Base-by-base conservation (phyloP, 2,888 invertebrate species). In the Petrophora chlorosata region DNA sequence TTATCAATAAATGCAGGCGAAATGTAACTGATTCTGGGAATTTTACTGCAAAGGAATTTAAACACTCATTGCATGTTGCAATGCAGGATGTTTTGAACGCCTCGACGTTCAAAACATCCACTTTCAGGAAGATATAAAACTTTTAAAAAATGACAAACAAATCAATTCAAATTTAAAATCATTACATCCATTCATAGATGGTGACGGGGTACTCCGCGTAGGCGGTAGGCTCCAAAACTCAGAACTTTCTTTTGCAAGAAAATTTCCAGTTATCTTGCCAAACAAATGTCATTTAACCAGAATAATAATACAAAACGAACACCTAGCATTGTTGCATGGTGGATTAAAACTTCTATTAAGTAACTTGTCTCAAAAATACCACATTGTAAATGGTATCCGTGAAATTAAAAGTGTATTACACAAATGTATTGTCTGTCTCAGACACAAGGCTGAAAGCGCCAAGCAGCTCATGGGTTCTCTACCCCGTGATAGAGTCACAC, bases 381-480 rank as follows among this genome's bases (percentile, higher is more conserved):
- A 8, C 2, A 3, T 23, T 5, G 10, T 52, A 14, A 29, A 46
- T 25, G 51, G 39, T 8, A 32, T 44, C 2, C 41, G 53, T 15
- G 25, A 44, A 26, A 23, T 56, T 10, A 53, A 53, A 29, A 50
- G 46, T 13, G 19, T 52, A 8, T 30, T 46, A 23, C 23, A 23
- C 8, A 23, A 23, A 23, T 23, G 23, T 23, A 8, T 23, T 8
- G 5, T 5, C 5, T 23, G 23, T 23, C 2, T 23, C 8, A 23
- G 8, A 23, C 8, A 5, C 4, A 23, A 23, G n/a, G 23, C 23
- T 5, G 23, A 23, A 3, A 2, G 5, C 2, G 23, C 23, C 4
- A 8, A 3, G 2, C 23, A 23, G 34, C 28, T 55, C 1, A 56
- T 59, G 53, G 59, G 59, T 19, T 49, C 49, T 2, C 35, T 56